phyloP scores from a whole-genome alignment of 2,797 vertebrate genomes.

The Acanthornis magna region DNA sequence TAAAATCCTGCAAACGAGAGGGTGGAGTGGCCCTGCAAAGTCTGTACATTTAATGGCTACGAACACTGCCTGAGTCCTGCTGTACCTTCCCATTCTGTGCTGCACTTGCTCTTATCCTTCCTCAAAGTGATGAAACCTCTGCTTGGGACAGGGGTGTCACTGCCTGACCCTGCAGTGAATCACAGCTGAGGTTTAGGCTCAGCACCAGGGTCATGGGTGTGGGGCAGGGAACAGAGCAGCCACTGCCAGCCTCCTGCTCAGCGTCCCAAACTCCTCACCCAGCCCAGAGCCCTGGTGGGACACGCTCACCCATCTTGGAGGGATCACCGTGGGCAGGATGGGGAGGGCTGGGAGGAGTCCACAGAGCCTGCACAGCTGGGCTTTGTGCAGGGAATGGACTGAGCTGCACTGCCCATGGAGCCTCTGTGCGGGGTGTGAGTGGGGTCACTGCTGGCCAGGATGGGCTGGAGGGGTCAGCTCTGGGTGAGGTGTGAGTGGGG shows the following conservation, averaged over 20 bases:
- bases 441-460: too few species aligned
- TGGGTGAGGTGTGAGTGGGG: background rate
- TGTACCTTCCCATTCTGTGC: background rate
- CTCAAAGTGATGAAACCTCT: background rate
- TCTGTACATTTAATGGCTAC: background rate
- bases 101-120: background rate
- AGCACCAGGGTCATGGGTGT: background rate
- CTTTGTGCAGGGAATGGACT: fast-evolving
- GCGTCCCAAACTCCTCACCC: background rate
- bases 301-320: background rate
- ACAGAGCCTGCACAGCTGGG: fast-evolving
- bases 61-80: background rate
- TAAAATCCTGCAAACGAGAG: background rate
- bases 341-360: fast-evolving
- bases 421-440: background rate
- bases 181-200: background rate
- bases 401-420: background rate
- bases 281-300: background rate
- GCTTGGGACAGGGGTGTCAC: background rate
- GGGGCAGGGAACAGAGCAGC: background rate
- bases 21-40: background rate
- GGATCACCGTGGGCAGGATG: background rate
- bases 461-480: background rate
- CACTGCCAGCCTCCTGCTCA: background rate
- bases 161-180: background rate